A percentile compares a stretch with the other conserved stretches of the same genome.
phyloP scores from a whole-genome alignment of 1,140 invertebrate genomes.

The Drosophila repleta region DNA sequence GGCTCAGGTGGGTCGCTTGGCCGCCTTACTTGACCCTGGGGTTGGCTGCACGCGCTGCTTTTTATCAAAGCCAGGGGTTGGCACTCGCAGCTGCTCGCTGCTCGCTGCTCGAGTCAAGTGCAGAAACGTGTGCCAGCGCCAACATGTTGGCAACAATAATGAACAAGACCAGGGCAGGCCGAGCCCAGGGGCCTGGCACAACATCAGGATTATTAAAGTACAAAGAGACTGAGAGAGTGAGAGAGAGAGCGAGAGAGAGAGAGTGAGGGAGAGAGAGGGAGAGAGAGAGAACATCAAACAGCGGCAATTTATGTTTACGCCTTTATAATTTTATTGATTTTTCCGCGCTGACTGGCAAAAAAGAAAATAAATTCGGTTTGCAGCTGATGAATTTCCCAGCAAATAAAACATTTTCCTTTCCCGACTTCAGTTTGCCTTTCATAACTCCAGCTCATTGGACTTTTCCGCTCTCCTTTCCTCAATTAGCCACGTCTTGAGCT shows the following conservation, averaged over 20 bases:
- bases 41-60: conserved; percentile 52
- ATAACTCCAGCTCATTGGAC: conserved; percentile 23
- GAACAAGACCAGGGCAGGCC: conserved; percentile 6
- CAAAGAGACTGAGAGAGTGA: conserved; percentile 2
- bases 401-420: conserved; percentile 46
- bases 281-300: conserved; percentile 35
- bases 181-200: conserved; percentile 9
- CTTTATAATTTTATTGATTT: conserved; percentile 82
- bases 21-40: conserved; percentile 69
- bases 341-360: conserved; percentile 61
- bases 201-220: conserved; percentile 30
- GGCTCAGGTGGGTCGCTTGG: conserved; percentile 63
- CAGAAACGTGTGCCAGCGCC: conserved; percentile 72
- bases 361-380: not conserved
- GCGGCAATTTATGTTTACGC: conserved; percentile 68
- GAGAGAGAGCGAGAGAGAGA: conserved; percentile 8
- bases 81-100: conserved; percentile 36
- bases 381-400: conserved; percentile 72
- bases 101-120: conserved; percentile 73
- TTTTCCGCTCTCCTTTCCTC: conserved; percentile 52
- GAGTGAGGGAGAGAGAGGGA: conserved; percentile 7
- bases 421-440: conserved; percentile 46
- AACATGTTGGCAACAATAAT: conserved; percentile 58
- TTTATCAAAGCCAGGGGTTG: conserved; percentile 67
- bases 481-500: conserved; percentile 52